Evolutionary conservation across 1,140 invertebrate species (phyloP), one percentile per base, ranked within the genome.

Genomic region (Zaprionus lachaisei): DNA sequence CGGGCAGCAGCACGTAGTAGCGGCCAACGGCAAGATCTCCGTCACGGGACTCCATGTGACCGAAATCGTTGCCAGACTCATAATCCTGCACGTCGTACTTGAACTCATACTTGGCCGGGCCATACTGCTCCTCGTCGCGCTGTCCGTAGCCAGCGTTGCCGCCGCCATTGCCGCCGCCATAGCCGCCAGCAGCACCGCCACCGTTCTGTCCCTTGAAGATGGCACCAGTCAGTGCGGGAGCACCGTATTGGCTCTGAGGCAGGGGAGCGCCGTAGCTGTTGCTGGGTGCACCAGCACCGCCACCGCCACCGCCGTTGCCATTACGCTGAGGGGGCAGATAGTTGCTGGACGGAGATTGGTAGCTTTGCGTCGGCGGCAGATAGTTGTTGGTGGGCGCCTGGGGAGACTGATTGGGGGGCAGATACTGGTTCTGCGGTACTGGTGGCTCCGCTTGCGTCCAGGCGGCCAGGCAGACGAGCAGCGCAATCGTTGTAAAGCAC

Each of bases 1-100:
- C 96, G 73, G 96, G 96, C 56, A 97, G 93, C 4, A 96, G 93
- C 1, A 97, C 96, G 83, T 95, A 96, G 92, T 96, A 97, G 62
- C 95, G 93, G 56, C 96, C 96, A 62, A 95, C 94, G 54, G 95
- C 95, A 17, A 94, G 93, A 80, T 95, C 95, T 37, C 95, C 96
- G 81, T 95, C 94, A 37, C 96, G 94, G 1, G 94, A 94, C 87
- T 96, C 96, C 90, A 95, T 94, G 92, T 96, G 96, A 0, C 95
- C 95, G 75, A 96, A 96, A 80, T 96, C 95, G 64, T 96, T 96
- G 67, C 95, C 96, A 12, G 94, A 95, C 51, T 93, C 93, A 44
- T 95, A 94, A 77, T 96, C 96, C 92, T 96, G 95, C 22, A 96
- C 96, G 80, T 95, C 94, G 85, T 96, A 96, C 86, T 96, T 94